Percentiles rank a stretch among this genome's conserved stretches.
Evolutionary conservation across 2,797 vertebrate genomes (phyloP).

Genomic region (Poecilia picta): DNA sequence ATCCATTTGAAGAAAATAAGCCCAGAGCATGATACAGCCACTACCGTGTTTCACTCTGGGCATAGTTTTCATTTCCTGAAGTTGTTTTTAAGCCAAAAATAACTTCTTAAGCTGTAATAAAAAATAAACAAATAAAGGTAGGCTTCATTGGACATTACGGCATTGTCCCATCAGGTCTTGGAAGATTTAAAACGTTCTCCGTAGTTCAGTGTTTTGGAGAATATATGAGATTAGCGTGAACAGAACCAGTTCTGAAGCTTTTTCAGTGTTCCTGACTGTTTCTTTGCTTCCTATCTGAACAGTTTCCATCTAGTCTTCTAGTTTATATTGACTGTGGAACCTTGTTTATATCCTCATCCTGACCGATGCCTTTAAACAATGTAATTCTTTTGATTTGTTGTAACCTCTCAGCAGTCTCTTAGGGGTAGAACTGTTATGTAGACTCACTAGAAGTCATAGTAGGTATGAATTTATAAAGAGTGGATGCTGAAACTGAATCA

Average conservation of each 20-base stretch:
- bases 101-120: neutral
- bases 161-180: neutral
- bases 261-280: neutral
- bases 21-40: neutral
- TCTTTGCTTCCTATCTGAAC: neutral
- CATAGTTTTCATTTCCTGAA: neutral
- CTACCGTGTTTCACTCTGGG: neutral
- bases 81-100: neutral
- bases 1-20: neutral
- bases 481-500: neutral
- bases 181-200: neutral
- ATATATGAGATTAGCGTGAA: neutral
- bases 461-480: neutral
- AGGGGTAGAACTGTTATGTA: neutral
- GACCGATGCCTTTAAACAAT: neutral
- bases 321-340: neutral
- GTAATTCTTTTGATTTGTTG: neutral
- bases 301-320: neutral
- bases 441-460: neutral
- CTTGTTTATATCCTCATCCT: neutral
- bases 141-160: neutral
- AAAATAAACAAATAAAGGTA: neutral
- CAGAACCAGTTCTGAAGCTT: neutral
- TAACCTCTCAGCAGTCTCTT: neutral
- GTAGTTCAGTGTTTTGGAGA: neutral